These are phyloP conservation scores for Dryomyza anilis DNA, from an alignment of 2,888 invertebrate genomes.

Conservation along the genomic window DNA sequence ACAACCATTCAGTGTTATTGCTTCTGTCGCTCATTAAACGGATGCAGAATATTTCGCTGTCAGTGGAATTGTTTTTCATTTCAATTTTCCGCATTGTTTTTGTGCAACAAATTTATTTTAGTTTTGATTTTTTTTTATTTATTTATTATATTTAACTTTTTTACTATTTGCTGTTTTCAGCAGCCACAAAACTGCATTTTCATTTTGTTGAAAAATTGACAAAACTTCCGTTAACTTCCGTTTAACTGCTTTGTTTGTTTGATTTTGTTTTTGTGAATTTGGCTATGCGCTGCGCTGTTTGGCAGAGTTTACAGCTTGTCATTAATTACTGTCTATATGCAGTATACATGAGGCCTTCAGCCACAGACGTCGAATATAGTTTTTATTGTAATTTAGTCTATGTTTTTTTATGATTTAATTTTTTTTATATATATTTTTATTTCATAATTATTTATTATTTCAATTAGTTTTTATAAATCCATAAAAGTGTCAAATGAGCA, in stretches of 20 bases:
- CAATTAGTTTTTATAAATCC: too few species aligned
- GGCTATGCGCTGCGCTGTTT: too few species aligned
- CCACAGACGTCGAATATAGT: too few species aligned
- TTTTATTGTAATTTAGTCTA: too few species aligned
- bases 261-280: not conserved
- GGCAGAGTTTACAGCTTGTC: too few species aligned
- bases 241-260: not conserved
- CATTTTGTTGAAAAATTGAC: slow-evolving; percentile 27
- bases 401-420: too few species aligned
- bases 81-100: not conserved
- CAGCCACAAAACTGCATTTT: not conserved
- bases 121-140: not conserved
- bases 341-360: too few species aligned
- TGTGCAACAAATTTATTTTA: not conserved
- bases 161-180: not conserved
- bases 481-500: too few species aligned
- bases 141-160: not conserved
- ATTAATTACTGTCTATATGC: too few species aligned
- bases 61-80: slow-evolving; percentile 12
- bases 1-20: too few species aligned
- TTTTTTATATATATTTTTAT: too few species aligned
- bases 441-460: too few species aligned
- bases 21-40: slow-evolving; percentile 24
- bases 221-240: slow-evolving; percentile 23
- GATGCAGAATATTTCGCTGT: slow-evolving; percentile 25